phyloP scores from a whole-genome alignment of 2,888 invertebrate genomes.

The Ophraella communa region DNA sequence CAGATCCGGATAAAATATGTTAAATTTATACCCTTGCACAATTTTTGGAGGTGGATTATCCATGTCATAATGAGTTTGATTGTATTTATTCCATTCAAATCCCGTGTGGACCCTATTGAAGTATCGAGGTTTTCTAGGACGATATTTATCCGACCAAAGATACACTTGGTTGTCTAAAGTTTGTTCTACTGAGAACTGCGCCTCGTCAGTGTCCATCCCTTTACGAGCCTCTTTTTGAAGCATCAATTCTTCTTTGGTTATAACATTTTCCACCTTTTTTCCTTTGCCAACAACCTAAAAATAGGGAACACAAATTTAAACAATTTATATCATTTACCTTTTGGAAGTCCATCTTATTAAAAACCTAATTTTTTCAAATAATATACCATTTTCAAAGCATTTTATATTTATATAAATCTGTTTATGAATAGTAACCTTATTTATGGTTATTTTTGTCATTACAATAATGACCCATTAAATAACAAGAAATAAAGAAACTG shows the following conservation, averaged over 20 bases:
- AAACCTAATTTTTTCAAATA: too few species aligned
- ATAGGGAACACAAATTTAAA: background rate
- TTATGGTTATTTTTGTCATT: too few species aligned
- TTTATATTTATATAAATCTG: too few species aligned
- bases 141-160: conserved; percentile 97
- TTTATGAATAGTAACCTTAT: too few species aligned
- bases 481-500: too few species aligned
- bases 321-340: too few species aligned
- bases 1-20: conserved; percentile 99
- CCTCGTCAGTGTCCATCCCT: conserved; percentile 87
- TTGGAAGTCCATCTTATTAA: too few species aligned
- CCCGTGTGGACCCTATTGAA: conserved; percentile 97
- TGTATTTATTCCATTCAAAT: conserved; percentile 99
- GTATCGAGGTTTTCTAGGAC: conserved; percentile 96
- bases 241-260: conserved; percentile 65
- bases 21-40: conserved; percentile 99
- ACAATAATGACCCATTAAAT: too few species aligned
- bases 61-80: conserved; percentile 99
- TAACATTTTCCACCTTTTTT: conserved; percentile 63
- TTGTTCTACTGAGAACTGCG: conserved; percentile 89
- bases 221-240: conserved; percentile 83
- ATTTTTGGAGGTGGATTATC: conserved; percentile 99
- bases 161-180: conserved; percentile 85
- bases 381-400: too few species aligned
- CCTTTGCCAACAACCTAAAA: conserved; percentile 65